Base-by-base conservation (phyloP, 1,140 invertebrate species). In the Babylonia areolata region DNA sequence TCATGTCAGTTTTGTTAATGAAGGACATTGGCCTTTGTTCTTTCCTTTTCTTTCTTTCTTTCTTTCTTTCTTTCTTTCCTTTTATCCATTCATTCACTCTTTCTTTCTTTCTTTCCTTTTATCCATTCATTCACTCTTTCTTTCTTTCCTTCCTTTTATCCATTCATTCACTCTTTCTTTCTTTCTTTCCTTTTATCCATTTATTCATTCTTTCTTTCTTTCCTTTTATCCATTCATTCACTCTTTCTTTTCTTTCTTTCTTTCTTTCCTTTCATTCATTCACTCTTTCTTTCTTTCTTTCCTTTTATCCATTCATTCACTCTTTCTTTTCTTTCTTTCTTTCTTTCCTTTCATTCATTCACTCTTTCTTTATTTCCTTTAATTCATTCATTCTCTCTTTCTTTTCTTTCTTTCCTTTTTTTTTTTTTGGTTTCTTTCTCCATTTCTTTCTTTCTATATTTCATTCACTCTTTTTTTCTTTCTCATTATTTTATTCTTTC, bases 151-250 rank as follows among this genome's bases (percentile, higher is more conserved):
- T 83, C n/a, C 54, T 46, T 64, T 64, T 64, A 46, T 83, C 51
- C 33, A 31, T n/a, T 83, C 81, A n/a, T 11, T 58, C 51, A 64
- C 81, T 58, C 81, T 83, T 20, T 83, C 81, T 58, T 51, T 83
- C 46, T 64, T 51, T 64, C 81, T 64, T 51, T 64, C 81, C 33
- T 11, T 64, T 28, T 64, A 51, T 51, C 46, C 46, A 17, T 51
- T 51, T 28, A 5, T 1, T 73, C 71, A 35, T 51, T 64, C 81
- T 83, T 51, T 83, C 81, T 83, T 9, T 64, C 81, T 64, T 31
- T 64, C 28, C 15, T n/a, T 64, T 28, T 64, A 51, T 51, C 46
- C 46, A 17, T 51, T 51, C 31, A 5, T 1, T 73, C 71, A 35
- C 71, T 73, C 71, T 73, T 1, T 73, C 31, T 73, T 73, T 31